A percentile compares a stretch with the other conserved stretches of the same genome.
phyloP scores from a whole-genome alignment of 2,888 invertebrate species.

The Oasisia sp. region DNA sequence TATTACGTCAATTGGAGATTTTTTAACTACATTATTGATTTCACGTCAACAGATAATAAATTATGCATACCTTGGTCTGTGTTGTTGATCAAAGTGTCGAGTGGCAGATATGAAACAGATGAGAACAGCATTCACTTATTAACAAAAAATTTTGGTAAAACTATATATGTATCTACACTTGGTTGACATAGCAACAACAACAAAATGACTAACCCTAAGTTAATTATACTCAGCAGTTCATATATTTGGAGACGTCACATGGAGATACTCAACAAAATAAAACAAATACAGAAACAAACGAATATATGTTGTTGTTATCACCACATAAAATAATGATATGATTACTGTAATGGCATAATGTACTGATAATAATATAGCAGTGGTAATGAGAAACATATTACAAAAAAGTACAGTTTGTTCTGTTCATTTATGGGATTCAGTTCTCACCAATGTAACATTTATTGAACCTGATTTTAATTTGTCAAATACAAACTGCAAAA shows the following conservation, averaged over 20 bases:
- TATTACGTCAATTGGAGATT: neutral
- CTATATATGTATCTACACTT: neutral
- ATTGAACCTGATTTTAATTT: neutral
- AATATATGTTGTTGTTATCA: neutral
- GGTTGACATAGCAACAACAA: neutral
- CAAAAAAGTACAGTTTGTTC: no score
- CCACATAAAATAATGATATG: neutral
- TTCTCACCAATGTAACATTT: neutral
- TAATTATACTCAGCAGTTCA: neutral
- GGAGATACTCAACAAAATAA: neutral
- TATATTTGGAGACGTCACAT: no score
- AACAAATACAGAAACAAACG: neutral
- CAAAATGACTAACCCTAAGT: neutral
- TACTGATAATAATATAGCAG: no score
- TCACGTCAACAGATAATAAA: neutral
- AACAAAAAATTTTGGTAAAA: neutral
- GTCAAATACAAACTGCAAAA: neutral
- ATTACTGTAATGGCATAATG: no score
- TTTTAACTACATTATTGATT: conserved; percentile 8
- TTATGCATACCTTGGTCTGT: conserved; percentile 5
- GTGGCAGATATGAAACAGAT: neutral
- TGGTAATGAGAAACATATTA: no score
- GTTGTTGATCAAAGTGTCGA: neutral
- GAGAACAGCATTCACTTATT: neutral
- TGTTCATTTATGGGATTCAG: neutral